Evolutionary conservation across 2,888 invertebrate genomes (phyloP), one percentile per base, ranked within the genome.

Genomic region (Trachelus iudaicus): DNA sequence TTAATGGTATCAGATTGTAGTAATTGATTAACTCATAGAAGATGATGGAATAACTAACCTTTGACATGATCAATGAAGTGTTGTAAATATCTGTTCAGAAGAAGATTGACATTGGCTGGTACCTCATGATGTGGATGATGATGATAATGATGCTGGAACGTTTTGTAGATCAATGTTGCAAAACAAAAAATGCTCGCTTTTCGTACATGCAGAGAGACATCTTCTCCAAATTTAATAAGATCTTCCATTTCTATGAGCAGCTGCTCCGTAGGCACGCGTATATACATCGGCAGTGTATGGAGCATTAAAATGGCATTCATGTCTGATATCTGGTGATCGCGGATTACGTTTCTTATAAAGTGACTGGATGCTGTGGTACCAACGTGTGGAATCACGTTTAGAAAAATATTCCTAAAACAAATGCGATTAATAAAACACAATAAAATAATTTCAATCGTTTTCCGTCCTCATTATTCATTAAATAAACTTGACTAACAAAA

Each of bases 371-470:
- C 91, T 69, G 87, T 83, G 9, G 93, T 92, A 23, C 93, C 93
- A 34, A 92, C 90, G 79, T 92, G 87, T 1, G 93, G 92, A n/a
- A 93, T 79, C 76, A 93, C 85, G 78, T 91, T 88, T 76, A 92
- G 84, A 82, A 92, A 93, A 34, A 93, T 81, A 31, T 89, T 87
- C 74, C 89, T 89, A 74, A 31, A 69, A 75, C 69, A 75, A n/a
- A 69, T 30, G 15, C 15, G 15, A 40, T 40, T 15, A 15, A 40
- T 0, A 40, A 15, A 40, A 6, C 4, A 15, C 40, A 40, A 15
- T 15, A 40, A 40, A 15, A 40, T 35, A 15, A 30, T 40, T 30
- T n/a, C 13, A 34, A 34, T 34, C 31, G 15, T 34, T 56, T 68
- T 69, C 11, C n/a, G 11, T 77, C 35, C n/a, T 1, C 11, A 34